phyloP scores from a whole-genome alignment of 2,888 invertebrate species.

The Lamellibrachia satsuma region DNA sequence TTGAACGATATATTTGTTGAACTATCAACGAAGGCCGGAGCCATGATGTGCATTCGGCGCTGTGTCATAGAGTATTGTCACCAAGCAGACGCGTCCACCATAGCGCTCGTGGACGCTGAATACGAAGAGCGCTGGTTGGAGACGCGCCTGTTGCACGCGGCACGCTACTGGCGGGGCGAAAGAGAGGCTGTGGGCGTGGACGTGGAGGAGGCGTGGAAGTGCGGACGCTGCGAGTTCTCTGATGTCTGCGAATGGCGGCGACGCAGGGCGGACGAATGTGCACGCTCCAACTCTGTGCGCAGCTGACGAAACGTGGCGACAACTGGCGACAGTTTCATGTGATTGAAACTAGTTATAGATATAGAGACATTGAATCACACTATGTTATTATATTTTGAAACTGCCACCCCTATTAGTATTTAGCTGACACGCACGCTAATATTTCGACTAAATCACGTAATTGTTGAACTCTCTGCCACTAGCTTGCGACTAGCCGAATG shows the following conservation, averaged over 20 bases:
- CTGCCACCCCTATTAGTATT: no score
- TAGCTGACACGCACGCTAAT: no score
- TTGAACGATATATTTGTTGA: constrained; percentile 39
- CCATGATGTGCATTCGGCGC: constrained; percentile 51
- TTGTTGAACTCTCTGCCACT: no score
- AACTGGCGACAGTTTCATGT: neutral
- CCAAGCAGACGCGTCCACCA: constrained; percentile 49
- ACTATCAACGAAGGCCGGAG: constrained; percentile 47
- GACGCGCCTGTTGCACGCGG: constrained; percentile 39
- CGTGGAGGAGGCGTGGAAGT: constrained; percentile 63
- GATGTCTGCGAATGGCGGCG: constrained; percentile 59
- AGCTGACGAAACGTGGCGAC: neutral
- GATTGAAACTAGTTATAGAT: neutral
- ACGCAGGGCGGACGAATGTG: constrained; percentile 44
- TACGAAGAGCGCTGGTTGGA: constrained; percentile 48
- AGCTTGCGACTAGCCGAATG: no score
- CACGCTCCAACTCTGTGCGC: neutral
- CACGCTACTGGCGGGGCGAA: constrained; percentile 54
- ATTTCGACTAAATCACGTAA: no score
- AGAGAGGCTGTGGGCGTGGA: constrained; percentile 55
- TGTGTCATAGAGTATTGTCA: constrained; percentile 55
- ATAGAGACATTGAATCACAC: neutral
- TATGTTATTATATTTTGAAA: no score
- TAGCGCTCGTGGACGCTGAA: constrained; percentile 43
- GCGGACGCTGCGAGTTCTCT: constrained; percentile 56